phyloP scores from a whole-genome alignment of 2,113 vertebrate genomes.

The Riparia riparia region DNA sequence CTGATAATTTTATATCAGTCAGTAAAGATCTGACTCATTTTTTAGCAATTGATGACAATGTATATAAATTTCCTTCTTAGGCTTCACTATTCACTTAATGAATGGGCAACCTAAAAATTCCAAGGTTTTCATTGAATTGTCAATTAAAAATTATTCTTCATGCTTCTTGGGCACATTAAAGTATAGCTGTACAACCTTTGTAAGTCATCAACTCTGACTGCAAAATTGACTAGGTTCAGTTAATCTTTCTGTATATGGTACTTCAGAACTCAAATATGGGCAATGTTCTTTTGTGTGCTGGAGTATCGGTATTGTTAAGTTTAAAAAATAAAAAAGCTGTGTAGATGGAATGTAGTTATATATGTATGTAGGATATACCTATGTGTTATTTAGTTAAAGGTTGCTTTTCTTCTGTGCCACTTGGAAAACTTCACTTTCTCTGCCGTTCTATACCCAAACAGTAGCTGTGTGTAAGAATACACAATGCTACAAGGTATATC shows the following conservation, averaged over 20 bases:
- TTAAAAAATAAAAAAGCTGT: background rate
- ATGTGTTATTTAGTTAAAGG: background rate
- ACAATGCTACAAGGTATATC: background rate
- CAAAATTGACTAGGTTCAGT: background rate
- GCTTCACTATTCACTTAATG: background rate
- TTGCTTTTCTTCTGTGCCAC: background rate
- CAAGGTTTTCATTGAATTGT: background rate
- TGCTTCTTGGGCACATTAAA: background rate
- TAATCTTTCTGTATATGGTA: background rate
- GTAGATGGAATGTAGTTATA: background rate
- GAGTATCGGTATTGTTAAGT: background rate
- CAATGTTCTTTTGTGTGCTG: background rate
- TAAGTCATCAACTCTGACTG: background rate
- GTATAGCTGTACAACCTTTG: rapidly evolving
- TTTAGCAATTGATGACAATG: background rate
- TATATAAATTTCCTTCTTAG: background rate
- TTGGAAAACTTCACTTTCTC: background rate
- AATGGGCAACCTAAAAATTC: background rate
- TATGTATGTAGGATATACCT: background rate
- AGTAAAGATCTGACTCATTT: background rate
- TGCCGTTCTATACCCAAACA: background rate
- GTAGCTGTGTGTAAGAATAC: background rate
- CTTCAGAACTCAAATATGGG: background rate
- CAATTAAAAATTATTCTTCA: background rate
- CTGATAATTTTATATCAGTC: background rate